Conservation (phyloP, 2,797 vertebrate species). For the Rallus crepitans region DNA sequence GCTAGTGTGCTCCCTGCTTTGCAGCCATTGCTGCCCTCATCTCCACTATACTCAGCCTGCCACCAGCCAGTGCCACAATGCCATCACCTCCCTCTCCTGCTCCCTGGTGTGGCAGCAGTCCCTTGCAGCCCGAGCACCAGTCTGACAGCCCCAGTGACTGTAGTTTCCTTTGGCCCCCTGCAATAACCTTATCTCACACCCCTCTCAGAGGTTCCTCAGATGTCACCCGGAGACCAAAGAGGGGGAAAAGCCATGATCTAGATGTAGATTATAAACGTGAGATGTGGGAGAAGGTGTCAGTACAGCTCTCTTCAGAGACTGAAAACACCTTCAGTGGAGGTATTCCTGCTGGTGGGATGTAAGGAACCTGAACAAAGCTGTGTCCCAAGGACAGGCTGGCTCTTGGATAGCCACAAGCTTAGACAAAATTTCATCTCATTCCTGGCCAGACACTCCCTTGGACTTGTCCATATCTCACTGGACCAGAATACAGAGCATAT, state of each 20-base stretch:
- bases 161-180: background rate
- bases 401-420: background rate
- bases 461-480: background rate
- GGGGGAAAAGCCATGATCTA: rapidly evolving
- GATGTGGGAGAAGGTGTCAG: background rate
- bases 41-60: background rate
- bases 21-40: background rate
- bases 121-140: background rate
- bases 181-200: background rate
- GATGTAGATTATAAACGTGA: background rate
- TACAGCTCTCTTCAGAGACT: background rate
- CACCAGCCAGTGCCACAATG: background rate
- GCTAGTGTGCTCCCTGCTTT: background rate
- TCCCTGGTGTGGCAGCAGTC: background rate
- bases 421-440: background rate
- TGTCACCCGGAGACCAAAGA: background rate
- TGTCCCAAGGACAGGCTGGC: background rate
- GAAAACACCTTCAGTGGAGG: background rate
- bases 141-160: background rate
- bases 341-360: background rate
- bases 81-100: background rate
- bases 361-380: background rate
- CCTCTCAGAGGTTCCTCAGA: background rate
- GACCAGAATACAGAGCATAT: background rate
- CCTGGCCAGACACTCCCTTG: background rate